phyloP scores from a whole-genome alignment of 2,113 vertebrate species.

The Gobio gobio region DNA sequence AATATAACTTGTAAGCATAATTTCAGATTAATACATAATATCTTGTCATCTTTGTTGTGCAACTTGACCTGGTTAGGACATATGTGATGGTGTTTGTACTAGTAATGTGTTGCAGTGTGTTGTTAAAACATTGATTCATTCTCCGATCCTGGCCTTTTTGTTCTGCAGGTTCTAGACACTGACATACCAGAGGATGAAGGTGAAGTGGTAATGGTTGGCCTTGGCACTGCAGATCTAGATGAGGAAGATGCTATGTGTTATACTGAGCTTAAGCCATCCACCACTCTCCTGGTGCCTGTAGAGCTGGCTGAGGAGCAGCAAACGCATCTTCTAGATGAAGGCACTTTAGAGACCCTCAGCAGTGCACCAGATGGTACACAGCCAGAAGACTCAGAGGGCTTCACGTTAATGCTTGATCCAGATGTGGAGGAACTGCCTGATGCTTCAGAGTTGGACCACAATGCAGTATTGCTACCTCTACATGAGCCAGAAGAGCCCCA shows the following conservation, averaged over 20 bases:
- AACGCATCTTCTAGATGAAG: conserved; percentile 69
- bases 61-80: too few relatives aligned
- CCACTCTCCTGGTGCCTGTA: conserved; percentile 75
- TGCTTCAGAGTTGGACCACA: conserved; percentile 14
- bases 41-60: too few relatives aligned
- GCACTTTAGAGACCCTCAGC: conserved; percentile 66
- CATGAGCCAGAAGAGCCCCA: neutral
- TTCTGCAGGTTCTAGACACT: conserved; percentile 64
- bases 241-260: conserved; percentile 68
- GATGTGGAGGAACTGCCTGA: conserved; percentile 70
- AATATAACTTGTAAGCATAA: too few relatives aligned
- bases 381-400: conserved; percentile 74
- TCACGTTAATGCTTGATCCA: conserved; percentile 88
- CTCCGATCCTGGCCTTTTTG: neutral
- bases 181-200: conserved; percentile 64
- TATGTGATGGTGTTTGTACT: too few relatives aligned
- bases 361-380: conserved; percentile 68
- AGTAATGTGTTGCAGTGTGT: too few relatives aligned
- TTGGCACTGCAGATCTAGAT: conserved; percentile 59
- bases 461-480: neutral
- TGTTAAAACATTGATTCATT: neutral
- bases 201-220: conserved; percentile 63
- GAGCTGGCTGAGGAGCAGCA: conserved; percentile 76
- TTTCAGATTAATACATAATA: too few relatives aligned
- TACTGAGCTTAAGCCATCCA: conserved; percentile 76